Evolutionary conservation across 30 jellyfish, hydroid and myxozoan genomes (phyloP), one percentile per base, ranked within the genome.

Genomic region (Turritopsis rubra): DNA sequence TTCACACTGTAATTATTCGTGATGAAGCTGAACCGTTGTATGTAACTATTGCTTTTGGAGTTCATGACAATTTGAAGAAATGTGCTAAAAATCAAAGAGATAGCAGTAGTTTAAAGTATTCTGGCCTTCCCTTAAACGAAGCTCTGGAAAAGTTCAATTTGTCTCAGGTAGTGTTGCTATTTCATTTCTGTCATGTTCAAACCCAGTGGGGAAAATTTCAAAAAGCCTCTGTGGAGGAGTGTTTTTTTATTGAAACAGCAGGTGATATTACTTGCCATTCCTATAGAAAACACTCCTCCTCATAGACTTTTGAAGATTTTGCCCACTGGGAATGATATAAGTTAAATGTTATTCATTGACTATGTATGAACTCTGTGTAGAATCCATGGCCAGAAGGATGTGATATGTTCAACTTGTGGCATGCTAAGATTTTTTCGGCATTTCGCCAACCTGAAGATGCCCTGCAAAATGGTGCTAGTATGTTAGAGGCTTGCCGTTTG

Each of bases 311-410:
- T n/a, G n/a, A n/a, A n/a, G n/a, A n/a, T 41, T 41, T 13, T 41
- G 13, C 60, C 13, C 13, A 3, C 13, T 13, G 60, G 5, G 13
- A 41, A 41, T 41, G 60, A 13, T 41, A 41, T n/a, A 41, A 3
- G 13, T 41, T 41, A 5, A 41, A 41, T 13, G 13, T 41, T 41
- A 41, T 41, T 41, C 13, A 41, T 13, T 41, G 9, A 41, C 13
- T 13, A 41, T 72, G 31, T 72, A 16, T 72, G n/a, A n/a, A n/a
- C n/a, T n/a, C 30, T 16, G 27, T 90, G 72, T 16, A 92, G 98
- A 75, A 71, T 66, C 85, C 88, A n/a, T 92, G 98, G 98, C 77
- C 95, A 19, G 83, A 81, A 26, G 96, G 84, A 24, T 87, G 98
- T 66, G 88, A 77, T 24, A 81, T 87, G 54, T 74, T 52, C 28